Base-by-base conservation (phyloP, 2,888 invertebrate species). In the Oithona nana region DNA sequence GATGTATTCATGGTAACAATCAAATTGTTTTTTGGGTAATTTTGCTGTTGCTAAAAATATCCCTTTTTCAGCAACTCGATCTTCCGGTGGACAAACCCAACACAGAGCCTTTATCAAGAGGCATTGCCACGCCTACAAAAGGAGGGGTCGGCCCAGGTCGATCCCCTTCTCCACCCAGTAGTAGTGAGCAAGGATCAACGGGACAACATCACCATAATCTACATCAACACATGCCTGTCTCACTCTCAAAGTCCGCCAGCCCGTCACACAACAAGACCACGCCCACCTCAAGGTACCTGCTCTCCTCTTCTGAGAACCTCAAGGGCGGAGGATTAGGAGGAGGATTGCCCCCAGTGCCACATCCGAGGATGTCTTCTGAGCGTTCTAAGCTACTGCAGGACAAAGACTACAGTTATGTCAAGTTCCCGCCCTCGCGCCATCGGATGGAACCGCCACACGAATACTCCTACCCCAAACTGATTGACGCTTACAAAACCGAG, bases 1-100 rank as follows among this genome's bases (percentile, higher is more conserved):
- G 73, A 73, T 63, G 73, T 74, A 3, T 74, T 74, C 68, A 70
- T 71, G 69, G 73, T 73, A 1, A 16, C 29, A 30, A 13, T 30
- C n/a, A 26, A 28, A 29, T 4, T 30, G 13, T 20, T 58, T n/a
- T 26, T 29, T 30, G 29, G n/a, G 28, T 58, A n/a, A n/a, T n/a
- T n/a, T n/a, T n/a, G n/a, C 22, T 28, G 20, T 16, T 13, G 8
- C 64, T 39, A n/a, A n/a, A n/a, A n/a, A n/a, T 63, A 57, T 64
- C 63, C 57, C 57, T 26, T 61, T 57, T 65, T 60, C 65, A 68
- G 67, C 62, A 67, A 50, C 63, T 74, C 62, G 71, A 73, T 64
- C 71, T 75, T 64, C 74, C 73, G 16, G 69, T 73, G 61, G 70
- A 71, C 24, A 66, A 57, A 55, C 62, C 64, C 66, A 71, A 6